Percentiles rank a stretch among this genome's conserved stretches.
These are phyloP conservation scores for Mythimna impura DNA, from an alignment of 2,888 invertebrate species.

Conservation along the genomic window DNA sequence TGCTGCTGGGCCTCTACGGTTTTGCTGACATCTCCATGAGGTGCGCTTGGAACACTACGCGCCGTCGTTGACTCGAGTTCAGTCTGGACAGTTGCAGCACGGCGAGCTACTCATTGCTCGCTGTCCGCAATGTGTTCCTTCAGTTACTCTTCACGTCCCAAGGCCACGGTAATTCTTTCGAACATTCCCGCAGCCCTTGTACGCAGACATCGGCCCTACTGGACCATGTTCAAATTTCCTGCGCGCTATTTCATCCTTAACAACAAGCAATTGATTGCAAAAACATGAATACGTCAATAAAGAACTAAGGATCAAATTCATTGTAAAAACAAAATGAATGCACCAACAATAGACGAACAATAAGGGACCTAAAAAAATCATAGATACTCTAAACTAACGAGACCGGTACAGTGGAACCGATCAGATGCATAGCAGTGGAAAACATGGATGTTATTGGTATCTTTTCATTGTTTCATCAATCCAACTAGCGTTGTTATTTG, in stretches of 20 bases:
- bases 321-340: background rate
- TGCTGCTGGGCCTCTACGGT: too few species aligned
- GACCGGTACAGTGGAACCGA: constrained; percentile 6
- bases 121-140: too few species aligned
- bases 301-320: background rate
- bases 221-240: too few species aligned
- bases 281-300: constrained; percentile 3
- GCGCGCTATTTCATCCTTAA: background rate
- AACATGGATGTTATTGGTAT: constrained; percentile 39
- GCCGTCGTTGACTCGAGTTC: too few species aligned
- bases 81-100: too few species aligned
- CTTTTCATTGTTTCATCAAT: constrained; percentile 40
- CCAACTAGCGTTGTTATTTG: background rate
- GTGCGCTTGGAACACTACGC: too few species aligned
- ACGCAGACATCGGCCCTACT: too few species aligned
- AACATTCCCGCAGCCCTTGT: too few species aligned
- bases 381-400: constrained; percentile 29
- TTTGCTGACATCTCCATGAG: too few species aligned
- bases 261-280: background rate
- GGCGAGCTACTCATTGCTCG: too few species aligned
- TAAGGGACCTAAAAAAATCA: background rate
- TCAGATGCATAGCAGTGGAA: constrained; percentile 38
- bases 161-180: too few species aligned
- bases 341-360: background rate
- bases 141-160: too few species aligned